These are phyloP conservation scores for Benthosema pterotum DNA, from an alignment of 2,797 vertebrate species.

Conservation along the genomic window DNA sequence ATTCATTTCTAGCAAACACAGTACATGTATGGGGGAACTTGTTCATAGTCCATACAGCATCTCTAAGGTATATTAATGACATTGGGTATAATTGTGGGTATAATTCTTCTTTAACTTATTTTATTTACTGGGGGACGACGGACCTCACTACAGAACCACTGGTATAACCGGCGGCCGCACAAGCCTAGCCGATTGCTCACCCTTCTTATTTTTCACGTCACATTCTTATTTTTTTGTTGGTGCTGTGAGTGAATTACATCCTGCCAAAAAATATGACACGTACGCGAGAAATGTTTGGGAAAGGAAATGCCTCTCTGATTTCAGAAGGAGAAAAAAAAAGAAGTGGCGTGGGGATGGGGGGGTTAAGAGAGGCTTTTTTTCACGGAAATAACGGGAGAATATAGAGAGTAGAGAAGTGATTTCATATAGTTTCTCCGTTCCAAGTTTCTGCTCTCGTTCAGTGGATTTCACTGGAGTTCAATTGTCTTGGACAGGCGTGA, in stretches of 20 bases:
- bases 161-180: conserved; percentile 4
- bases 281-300: conserved; percentile 62
- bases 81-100: no score
- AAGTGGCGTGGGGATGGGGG: no score
- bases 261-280: conserved; percentile 56
- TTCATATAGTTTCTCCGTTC: conserved; percentile 23
- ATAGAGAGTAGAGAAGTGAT: conserved; percentile 31
- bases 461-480: conserved; percentile 34
- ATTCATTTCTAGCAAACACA: no score
- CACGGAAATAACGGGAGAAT: conserved; percentile 50
- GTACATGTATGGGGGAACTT: no score
- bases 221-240: conserved; percentile 55
- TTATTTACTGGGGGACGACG: no score
- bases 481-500: conserved; percentile 32
- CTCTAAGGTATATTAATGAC: no score
- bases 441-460: conserved; percentile 38
- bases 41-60: no score
- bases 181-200: conserved; percentile 39
- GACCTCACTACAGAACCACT: no score
- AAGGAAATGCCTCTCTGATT: conserved; percentile 70
- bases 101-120: no score
- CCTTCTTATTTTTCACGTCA: no score
- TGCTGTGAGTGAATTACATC: conserved; percentile 67
- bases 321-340: conserved; percentile 49
- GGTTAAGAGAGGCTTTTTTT: conserved; percentile 13